Percentiles rank a stretch among this genome's conserved stretches.
Conservation (phyloP, 1,140 invertebrate species). For the Ips typographus region DNA sequence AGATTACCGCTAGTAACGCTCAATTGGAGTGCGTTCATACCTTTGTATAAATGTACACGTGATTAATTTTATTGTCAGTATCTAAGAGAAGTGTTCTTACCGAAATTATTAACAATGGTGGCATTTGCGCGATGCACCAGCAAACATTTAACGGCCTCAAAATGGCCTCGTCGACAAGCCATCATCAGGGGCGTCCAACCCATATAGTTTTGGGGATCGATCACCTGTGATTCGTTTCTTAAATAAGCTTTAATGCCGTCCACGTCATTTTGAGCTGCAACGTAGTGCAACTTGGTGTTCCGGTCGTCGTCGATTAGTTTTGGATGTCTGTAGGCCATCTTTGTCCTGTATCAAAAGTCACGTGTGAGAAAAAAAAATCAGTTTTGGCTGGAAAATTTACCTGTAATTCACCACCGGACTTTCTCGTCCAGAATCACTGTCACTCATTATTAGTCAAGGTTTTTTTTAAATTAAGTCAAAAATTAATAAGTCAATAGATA, state of each 20-base stretch:
- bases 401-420: slow-evolving; percentile 18
- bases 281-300: slow-evolving; percentile 45
- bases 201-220: slow-evolving; percentile 54
- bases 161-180: slow-evolving; percentile 54
- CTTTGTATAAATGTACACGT: slow-evolving; percentile 28
- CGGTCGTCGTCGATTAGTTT: slow-evolving; percentile 43
- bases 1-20: slow-evolving; percentile 44
- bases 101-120: slow-evolving; percentile 53
- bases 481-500: background rate
- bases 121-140: slow-evolving; percentile 51
- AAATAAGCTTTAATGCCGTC: slow-evolving; percentile 36
- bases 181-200: slow-evolving; percentile 60
- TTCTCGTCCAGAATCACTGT: slow-evolving; percentile 22
- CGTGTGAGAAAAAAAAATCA: background rate
- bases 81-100: slow-evolving; percentile 44
- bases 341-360: slow-evolving; percentile 7
- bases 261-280: slow-evolving; percentile 39
- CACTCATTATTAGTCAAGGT: slow-evolving; percentile 21
- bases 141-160: slow-evolving; percentile 51
- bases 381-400: background rate
- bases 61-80: background rate
- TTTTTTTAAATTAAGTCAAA: background rate
- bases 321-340: slow-evolving; percentile 14
- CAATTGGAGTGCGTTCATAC: slow-evolving; percentile 43
- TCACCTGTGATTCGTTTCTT: slow-evolving; percentile 36